These are phyloP conservation scores for Bos javanicus DNA, from an alignment of 2,113 vertebrate genomes.

Conservation along the genomic window DNA sequence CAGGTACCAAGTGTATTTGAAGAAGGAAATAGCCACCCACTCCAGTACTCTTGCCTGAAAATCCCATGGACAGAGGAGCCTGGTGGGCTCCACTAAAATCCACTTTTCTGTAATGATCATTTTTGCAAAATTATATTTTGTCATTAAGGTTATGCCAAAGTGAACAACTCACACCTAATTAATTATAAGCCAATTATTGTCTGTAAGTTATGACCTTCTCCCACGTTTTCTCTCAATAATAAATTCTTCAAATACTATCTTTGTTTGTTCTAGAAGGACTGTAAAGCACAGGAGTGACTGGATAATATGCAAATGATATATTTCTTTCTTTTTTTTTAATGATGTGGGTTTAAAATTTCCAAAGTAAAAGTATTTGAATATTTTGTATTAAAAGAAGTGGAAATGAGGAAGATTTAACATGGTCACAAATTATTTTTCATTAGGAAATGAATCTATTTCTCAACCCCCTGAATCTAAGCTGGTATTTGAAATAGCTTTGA, in stretches of 20 bases:
- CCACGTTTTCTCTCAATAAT: neutral
- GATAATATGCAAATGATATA: slow-evolving; percentile 36
- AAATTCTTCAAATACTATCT: neutral
- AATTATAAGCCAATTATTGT: neutral
- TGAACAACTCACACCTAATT: neutral
- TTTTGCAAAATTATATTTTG: neutral
- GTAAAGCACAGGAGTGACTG: neutral
- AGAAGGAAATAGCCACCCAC: neutral
- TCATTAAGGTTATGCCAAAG: neutral
- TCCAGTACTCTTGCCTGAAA: neutral
- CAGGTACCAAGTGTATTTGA: neutral
- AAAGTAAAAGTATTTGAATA: slow-evolving; percentile 48
- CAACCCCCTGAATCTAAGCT: neutral
- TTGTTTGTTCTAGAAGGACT: neutral
- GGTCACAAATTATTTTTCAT: neutral
- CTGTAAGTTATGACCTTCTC: neutral
- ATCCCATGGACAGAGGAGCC: neutral
- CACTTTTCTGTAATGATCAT: neutral
- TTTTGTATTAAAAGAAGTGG: slow-evolving; percentile 31
- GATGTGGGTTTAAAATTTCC: slow-evolving; percentile 22
- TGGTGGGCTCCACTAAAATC: neutral
- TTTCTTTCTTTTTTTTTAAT: neutral
- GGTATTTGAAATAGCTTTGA: neutral
- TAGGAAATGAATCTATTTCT: neutral
- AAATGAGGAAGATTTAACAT: neutral